phyloP scores from a whole-genome alignment of 53 echinoderm and acorn worm species.

The Paelopatides confundens region DNA sequence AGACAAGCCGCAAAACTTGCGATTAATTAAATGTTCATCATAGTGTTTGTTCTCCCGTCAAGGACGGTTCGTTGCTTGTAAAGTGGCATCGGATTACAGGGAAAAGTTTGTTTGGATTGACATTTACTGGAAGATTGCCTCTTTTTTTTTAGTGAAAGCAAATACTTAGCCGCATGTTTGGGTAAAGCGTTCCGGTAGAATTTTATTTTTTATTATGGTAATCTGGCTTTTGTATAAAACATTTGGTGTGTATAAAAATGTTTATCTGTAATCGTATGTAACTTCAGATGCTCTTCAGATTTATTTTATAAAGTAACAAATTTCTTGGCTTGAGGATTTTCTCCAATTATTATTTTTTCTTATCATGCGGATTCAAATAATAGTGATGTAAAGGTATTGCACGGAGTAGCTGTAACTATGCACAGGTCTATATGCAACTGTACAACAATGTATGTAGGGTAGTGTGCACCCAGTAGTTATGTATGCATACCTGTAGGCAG shows the following conservation, averaged over 20 bases:
- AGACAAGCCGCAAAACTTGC: background rate
- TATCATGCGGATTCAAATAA: no score
- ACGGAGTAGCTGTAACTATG: no score
- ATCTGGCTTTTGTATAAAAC: background rate
- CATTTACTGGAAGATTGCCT: background rate
- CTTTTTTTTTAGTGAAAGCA: background rate
- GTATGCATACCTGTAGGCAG: no score
- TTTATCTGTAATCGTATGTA: background rate
- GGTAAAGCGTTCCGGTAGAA: background rate
- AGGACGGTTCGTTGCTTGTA: background rate
- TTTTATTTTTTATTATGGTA: background rate
- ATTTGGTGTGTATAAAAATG: background rate
- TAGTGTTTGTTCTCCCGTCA: background rate
- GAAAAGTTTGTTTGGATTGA: background rate
- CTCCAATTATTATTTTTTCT: no score
- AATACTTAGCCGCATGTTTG: background rate
- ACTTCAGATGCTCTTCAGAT: no score
- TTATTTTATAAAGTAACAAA: no score
- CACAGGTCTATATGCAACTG: no score
- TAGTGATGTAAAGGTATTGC: no score
- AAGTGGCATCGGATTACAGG: background rate
- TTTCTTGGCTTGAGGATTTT: no score
- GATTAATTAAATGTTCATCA: slow-evolving; percentile 41
- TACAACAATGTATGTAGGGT: no score
- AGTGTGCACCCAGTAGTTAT: no score